These are phyloP conservation scores for Cephus nigrinus DNA, from an alignment of 2,888 invertebrate species.

Conservation along the genomic window DNA sequence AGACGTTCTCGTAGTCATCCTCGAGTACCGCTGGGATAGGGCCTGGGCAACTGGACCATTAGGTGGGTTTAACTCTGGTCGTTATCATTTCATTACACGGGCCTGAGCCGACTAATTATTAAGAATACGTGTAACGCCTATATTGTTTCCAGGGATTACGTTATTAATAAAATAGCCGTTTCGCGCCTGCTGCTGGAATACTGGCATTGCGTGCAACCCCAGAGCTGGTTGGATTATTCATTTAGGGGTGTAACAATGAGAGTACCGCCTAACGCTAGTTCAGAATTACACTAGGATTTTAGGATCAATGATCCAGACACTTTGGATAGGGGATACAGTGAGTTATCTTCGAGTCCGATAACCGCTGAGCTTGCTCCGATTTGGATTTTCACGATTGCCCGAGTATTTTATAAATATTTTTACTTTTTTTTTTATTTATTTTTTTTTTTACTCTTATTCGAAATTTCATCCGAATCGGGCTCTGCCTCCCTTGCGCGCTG, in stretches of 20 bases:
- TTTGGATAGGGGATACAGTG: not conserved
- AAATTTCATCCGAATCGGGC: not conserved
- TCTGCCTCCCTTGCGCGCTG: not conserved
- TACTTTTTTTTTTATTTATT: no score
- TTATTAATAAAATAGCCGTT: slow-evolving; percentile 58
- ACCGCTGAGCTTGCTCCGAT: not conserved
- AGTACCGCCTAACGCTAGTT: slow-evolving; percentile 6
- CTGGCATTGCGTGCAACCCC: not conserved
- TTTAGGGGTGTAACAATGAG: slow-evolving; percentile 25
- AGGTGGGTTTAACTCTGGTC: slow-evolving; percentile 20
- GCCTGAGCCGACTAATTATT: slow-evolving; percentile 55
- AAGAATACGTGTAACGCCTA: slow-evolving; percentile 43
- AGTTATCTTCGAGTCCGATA: not conserved
- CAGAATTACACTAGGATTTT: not conserved
- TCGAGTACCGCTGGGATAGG: not conserved
- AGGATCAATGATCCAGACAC: not conserved
- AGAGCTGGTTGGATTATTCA: slow-evolving; percentile 20
- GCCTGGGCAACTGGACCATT: not conserved
- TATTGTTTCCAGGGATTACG: slow-evolving; percentile 54
- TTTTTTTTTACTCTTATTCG: no score
- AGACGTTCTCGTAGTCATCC: not conserved
- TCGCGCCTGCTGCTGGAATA: slow-evolving; percentile 23
- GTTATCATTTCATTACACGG: slow-evolving; percentile 55
- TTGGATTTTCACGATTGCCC: not conserved
- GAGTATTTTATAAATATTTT: not conserved